Conservation (phyloP, 2,888 invertebrate genomes). For the Bruchidius siliquastri region DNA sequence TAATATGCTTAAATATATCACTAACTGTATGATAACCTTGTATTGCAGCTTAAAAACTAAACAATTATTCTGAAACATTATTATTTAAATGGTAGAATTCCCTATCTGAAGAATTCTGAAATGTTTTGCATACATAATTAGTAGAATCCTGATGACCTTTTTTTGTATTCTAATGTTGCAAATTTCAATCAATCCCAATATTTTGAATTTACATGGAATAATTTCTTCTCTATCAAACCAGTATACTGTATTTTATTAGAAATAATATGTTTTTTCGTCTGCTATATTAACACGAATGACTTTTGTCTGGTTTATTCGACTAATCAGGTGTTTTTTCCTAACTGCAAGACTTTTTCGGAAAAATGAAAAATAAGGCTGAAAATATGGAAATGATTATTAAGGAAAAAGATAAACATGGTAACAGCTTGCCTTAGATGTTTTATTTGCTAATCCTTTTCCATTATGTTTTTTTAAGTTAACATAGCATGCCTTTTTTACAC, state of each 20-base stretch:
- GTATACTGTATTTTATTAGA: background rate
- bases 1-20: too few species aligned
- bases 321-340: slow-evolving; percentile 9
- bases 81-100: too few species aligned
- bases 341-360: slow-evolving; percentile 83
- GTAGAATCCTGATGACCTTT: too few species aligned
- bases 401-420: slow-evolving; percentile 90
- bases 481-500: slow-evolving; percentile 3
- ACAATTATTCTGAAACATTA: too few species aligned
- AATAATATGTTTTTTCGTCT: background rate
- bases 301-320: background rate
- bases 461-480: slow-evolving; percentile 9
- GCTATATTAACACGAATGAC: background rate
- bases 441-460: slow-evolving; percentile 5
- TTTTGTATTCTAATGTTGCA: too few species aligned
- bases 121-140: too few species aligned
- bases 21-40: too few species aligned
- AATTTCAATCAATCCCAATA: too few species aligned
- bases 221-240: too few species aligned
- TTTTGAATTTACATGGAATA: too few species aligned
- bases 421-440: slow-evolving; percentile 15
- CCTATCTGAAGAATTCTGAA: too few species aligned
- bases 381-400: slow-evolving; percentile 88
- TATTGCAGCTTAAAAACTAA: too few species aligned
- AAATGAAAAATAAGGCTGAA: slow-evolving; percentile 93